phyloP scores from a whole-genome alignment of 2,797 vertebrate genomes.

The Pterois miles region DNA sequence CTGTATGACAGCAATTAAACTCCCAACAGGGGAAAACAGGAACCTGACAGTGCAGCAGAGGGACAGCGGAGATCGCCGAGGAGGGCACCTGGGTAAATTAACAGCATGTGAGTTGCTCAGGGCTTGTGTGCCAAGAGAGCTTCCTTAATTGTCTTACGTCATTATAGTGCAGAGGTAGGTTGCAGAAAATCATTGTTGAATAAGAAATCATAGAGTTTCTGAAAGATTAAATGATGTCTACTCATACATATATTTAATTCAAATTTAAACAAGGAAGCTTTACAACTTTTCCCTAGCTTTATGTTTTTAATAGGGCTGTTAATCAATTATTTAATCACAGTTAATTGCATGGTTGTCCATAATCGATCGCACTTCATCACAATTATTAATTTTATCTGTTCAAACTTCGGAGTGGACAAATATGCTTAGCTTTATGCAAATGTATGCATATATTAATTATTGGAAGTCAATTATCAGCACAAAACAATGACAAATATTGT shows the following conservation, averaged over 20 bases:
- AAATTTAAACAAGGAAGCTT: not conserved
- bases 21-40: slow-evolving; percentile 22
- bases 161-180: not conserved
- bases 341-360: too few species aligned
- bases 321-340: too few species aligned
- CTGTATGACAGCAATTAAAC: slow-evolving; percentile 53
- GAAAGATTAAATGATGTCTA: not conserved
- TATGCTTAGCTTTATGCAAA: too few species aligned
- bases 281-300: too few species aligned
- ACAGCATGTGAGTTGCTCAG: not conserved
- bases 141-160: slow-evolving; percentile 7
- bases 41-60: slow-evolving; percentile 14
- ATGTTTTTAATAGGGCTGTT: too few species aligned
- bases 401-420: too few species aligned
- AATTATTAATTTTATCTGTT: too few species aligned
- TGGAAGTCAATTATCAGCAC: too few species aligned
- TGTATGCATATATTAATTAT: too few species aligned
- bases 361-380: too few species aligned
- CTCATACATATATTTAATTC: not conserved
- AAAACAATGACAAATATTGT: too few species aligned
- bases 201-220: not conserved
- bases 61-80: slow-evolving; percentile 10
- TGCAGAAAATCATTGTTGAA: not conserved
- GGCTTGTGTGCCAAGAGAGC: not conserved
- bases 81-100: slow-evolving; percentile 1